Evolutionary conservation across 2,113 vertebrate genomes (phyloP).

Genomic region (Rhynchomys soricoides): DNA sequence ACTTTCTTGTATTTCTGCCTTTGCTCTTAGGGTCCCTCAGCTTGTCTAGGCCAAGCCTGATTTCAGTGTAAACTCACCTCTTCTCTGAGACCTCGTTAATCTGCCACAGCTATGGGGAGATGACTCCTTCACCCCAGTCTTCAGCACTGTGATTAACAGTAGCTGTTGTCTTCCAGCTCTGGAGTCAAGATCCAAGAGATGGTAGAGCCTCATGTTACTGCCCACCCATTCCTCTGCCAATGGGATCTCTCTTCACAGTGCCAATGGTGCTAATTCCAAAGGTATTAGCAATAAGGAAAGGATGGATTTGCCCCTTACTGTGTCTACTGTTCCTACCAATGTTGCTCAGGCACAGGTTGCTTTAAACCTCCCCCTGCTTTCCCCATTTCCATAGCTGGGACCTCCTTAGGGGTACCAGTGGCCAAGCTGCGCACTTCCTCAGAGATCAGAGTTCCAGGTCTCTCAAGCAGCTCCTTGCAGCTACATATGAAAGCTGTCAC

Average conservation of each 20-base stretch:
- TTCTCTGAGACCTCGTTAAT: background rate
- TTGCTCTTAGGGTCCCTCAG: background rate
- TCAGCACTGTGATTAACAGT: background rate
- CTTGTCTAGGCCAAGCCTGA: background rate
- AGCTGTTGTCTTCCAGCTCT: background rate
- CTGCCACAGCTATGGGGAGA: background rate
- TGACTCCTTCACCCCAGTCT: background rate
- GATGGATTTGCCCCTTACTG: background rate
- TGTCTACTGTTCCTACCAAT: background rate
- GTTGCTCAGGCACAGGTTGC: background rate
- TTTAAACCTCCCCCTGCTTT: background rate
- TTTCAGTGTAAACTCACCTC: background rate
- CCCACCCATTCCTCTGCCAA: background rate
- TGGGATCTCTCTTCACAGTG: background rate
- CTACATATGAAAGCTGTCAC: background rate
- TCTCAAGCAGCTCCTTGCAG: background rate
- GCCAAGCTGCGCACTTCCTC: background rate
- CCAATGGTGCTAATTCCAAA: constrained; percentile 26
- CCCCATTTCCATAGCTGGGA: background rate
- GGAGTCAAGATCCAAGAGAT: background rate
- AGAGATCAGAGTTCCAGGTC: background rate
- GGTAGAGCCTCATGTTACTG: background rate
- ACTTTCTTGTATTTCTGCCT: background rate
- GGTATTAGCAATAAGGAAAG: constrained; percentile 13
- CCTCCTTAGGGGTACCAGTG: background rate